Evolutionary conservation across 2,888 invertebrate genomes (phyloP), one percentile per base, ranked within the genome.

Genomic region (Parascotia fuliginaria): DNA sequence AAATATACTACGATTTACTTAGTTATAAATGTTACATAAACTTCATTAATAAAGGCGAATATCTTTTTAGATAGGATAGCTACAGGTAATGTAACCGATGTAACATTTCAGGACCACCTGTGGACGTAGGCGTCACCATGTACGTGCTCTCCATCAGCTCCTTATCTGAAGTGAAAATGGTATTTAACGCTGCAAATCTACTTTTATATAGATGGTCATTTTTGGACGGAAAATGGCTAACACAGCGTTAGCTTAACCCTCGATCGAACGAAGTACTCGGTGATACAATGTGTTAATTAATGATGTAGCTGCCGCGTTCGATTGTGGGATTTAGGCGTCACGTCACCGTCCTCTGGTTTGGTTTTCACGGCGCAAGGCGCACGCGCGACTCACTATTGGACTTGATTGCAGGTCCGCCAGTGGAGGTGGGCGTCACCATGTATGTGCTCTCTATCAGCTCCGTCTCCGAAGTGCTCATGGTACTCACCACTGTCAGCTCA

Each of bases 391-490:
- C 83, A 91, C 86, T 60, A 85, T 87, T 89, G 90, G 90, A 81
- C 89, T 91, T 92, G 89, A 89, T 94, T 97, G 93, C 96, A 98
- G 98, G 97, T 95, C 96, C 96, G 93, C 97, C 98, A 88, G 98
- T 98, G 94, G 97, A 97, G 93, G 98, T 98, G 92, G 97, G 98
- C 92, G 97, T 98, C 94, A 98, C 98, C 94, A 97, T 98, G 96
- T 98, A 97, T 95, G 98, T 98, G 93, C 96, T 98, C 94, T 97
- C 97, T 94, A 98, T 98, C 95, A 97, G 97, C 94, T 97, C 98
- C 93, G 97, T 98, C 93, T 98, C 98, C 93, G 98, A 98, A 95
- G 98, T 98, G 93, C 96, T 97, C 95, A 98, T 98, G 98, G 98
- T 98, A 96, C 91, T 90, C 91, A 88, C 81, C 84, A 79, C 78